These are phyloP conservation scores for Typhlomys cinereus DNA, from an alignment of 2,113 vertebrate species.

Conservation along the genomic window DNA sequence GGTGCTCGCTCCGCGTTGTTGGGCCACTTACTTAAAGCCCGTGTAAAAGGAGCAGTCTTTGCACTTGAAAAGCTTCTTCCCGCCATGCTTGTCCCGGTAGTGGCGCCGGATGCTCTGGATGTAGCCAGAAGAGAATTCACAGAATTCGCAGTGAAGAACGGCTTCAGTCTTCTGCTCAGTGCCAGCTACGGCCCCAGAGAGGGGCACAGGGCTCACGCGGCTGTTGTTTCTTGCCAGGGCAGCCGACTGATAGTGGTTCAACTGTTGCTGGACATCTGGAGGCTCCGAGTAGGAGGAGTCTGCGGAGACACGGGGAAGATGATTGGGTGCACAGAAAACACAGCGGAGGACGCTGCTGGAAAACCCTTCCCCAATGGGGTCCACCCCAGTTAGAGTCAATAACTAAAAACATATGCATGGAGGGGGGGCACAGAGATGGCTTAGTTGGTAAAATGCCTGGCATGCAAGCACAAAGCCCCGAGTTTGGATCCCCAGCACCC, in stretches of 20 bases:
- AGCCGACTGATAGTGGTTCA: slow-evolving; percentile 95
- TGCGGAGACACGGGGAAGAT: slow-evolving; percentile 76
- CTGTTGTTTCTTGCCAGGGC: slow-evolving; percentile 91
- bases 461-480: background rate
- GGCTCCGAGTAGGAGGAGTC: slow-evolving; percentile 94
- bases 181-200: slow-evolving; percentile 79
- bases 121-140: slow-evolving; percentile 98
- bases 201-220: slow-evolving; percentile 87
- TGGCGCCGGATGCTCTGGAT: slow-evolving; percentile 99
- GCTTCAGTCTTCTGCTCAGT: slow-evolving; percentile 86
- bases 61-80: slow-evolving; percentile 99
- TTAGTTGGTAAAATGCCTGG: background rate
- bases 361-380: background rate
- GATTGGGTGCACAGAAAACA: slow-evolving; percentile 45
- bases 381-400: background rate
- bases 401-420: background rate
- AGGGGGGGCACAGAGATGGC: background rate
- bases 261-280: slow-evolving; percentile 95
- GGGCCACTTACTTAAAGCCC: slow-evolving; percentile 95
- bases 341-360: background rate
- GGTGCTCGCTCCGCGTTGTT: background rate
- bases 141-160: slow-evolving; percentile 97
- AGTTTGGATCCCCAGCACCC: background rate
- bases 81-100: slow-evolving; percentile 97
- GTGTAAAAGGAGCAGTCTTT: slow-evolving; percentile 99